phyloP scores from a whole-genome alignment of 2,113 vertebrate genomes.

The Oryzias javanicus region DNA sequence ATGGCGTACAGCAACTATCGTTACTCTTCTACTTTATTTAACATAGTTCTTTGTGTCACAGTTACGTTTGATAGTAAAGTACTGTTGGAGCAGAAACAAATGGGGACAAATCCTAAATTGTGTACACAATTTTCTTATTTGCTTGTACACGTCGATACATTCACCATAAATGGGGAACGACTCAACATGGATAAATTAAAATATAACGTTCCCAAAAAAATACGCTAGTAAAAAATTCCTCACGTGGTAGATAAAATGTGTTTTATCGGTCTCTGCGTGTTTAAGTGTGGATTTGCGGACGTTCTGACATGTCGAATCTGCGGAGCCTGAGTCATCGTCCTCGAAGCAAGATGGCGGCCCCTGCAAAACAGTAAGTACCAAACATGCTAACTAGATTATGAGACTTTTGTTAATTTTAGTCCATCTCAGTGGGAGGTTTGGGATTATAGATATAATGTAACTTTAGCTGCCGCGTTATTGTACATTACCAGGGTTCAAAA shows the following conservation, averaged over 20 bases:
- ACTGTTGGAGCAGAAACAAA: too few relatives aligned
- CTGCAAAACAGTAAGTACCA: slow-evolving; percentile 67
- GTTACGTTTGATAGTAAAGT: too few relatives aligned
- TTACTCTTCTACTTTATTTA: too few relatives aligned
- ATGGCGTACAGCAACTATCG: neutral
- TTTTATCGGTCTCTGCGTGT: neutral
- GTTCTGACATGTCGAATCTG: slow-evolving; percentile 56
- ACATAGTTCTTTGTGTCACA: too few relatives aligned
- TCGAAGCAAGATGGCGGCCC: slow-evolving; percentile 65
- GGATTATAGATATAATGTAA: too few relatives aligned
- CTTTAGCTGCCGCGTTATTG: neutral
- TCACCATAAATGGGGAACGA: neutral
- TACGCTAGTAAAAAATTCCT: neutral
- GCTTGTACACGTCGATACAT: slow-evolving; percentile 1
- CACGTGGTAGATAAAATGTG: neutral
- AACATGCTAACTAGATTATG: slow-evolving; percentile 20
- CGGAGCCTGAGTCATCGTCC: slow-evolving; percentile 2
- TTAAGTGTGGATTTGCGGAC: neutral
- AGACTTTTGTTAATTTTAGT: neutral
- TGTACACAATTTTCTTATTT: too few relatives aligned
- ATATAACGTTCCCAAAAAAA: neutral
- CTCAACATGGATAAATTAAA: too few relatives aligned
- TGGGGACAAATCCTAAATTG: too few relatives aligned
- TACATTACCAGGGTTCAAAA: neutral
- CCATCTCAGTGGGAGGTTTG: too few relatives aligned